Percentiles rank a stretch among this genome's conserved stretches.
Evolutionary conservation across 2,113 vertebrate genomes (phyloP).

Genomic region (Lontra canadensis): DNA sequence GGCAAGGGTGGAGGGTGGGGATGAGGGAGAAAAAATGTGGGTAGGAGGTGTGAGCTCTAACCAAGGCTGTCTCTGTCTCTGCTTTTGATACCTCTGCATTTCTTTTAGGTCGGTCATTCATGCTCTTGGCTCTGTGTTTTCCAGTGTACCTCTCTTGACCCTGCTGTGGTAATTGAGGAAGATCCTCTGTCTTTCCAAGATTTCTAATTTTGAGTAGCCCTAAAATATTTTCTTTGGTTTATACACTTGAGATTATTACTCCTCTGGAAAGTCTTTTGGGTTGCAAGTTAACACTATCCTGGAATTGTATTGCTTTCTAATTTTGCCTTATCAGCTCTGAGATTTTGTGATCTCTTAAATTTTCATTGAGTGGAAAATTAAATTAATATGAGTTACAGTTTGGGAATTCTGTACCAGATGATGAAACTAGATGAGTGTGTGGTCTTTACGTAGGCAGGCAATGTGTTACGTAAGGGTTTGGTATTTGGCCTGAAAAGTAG

Average conservation of each 20-base stretch:
- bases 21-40: background rate
- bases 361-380: constrained; percentile 1
- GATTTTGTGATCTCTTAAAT: background rate
- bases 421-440: background rate
- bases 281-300: background rate
- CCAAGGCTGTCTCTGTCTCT: background rate
- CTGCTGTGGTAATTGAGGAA: background rate
- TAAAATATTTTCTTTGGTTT: background rate
- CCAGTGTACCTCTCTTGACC: background rate
- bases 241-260: background rate
- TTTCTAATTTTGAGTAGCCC: background rate
- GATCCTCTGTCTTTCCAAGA: background rate
- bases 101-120: background rate
- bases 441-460: background rate
- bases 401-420: background rate
- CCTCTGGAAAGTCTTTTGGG: background rate
- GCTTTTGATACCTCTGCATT: background rate
- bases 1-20: background rate
- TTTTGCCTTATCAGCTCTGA: background rate
- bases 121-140: background rate
- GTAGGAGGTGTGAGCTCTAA: background rate
- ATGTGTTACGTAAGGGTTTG: background rate
- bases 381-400: background rate
- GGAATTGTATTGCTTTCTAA: constrained; percentile 3
- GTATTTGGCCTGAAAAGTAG: background rate